Conservation (phyloP, 2,113 vertebrate species). For the Octodon degus region DNA sequence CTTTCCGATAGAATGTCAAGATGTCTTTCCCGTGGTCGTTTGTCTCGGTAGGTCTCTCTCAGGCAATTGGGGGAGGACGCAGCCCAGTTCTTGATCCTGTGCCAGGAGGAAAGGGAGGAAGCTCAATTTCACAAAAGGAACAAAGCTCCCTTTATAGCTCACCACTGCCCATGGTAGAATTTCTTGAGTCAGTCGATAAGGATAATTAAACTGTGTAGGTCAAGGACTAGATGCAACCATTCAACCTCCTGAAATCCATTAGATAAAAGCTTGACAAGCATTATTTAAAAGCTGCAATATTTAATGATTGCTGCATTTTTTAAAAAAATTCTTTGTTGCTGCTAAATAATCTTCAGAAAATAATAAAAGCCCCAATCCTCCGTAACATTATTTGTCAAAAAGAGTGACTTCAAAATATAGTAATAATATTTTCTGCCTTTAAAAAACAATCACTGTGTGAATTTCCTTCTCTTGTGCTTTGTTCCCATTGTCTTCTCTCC, state of each 20-base stretch:
- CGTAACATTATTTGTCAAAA: slow-evolving; percentile 1
- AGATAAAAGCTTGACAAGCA: slow-evolving; percentile 42
- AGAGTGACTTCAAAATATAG: background rate
- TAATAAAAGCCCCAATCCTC: slow-evolving; percentile 34
- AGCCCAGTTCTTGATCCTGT: background rate
- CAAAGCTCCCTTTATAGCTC: slow-evolving; percentile 60
- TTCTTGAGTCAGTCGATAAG: slow-evolving; percentile 58
- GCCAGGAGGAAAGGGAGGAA: slow-evolving; percentile 39
- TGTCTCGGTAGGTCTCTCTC: slow-evolving; percentile 45
- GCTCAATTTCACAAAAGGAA: slow-evolving; percentile 58
- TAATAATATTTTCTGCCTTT: background rate
- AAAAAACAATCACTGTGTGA: background rate
- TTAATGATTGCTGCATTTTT: slow-evolving; percentile 6
- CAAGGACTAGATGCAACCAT: slow-evolving; percentile 64
- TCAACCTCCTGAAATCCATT: slow-evolving; percentile 61
- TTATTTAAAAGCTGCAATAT: slow-evolving; percentile 51
- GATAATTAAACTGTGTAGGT: slow-evolving; percentile 72
- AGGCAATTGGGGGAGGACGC: background rate
- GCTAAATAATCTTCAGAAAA: slow-evolving; percentile 19
- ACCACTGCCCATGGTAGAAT: background rate
- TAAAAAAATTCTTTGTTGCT: background rate
- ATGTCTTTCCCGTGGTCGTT: background rate
- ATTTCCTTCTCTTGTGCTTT: background rate
- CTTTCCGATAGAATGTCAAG: background rate
- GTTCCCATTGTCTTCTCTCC: background rate